phyloP scores from a whole-genome alignment of 2,797 vertebrate species.

The Acipenser transmontanus region DNA sequence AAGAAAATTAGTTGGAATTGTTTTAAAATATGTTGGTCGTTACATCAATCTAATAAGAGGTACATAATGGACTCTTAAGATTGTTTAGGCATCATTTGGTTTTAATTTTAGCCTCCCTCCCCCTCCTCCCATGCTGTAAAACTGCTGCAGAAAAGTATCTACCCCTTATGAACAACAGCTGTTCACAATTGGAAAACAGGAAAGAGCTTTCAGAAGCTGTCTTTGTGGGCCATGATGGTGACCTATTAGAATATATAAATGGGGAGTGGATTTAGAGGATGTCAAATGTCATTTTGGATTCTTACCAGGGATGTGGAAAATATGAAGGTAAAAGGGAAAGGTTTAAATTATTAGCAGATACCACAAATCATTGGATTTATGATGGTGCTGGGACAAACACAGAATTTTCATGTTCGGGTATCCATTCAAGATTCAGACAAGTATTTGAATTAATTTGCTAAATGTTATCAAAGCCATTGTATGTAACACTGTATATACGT shows the following conservation, averaged over 20 bases:
- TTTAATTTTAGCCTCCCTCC: background rate
- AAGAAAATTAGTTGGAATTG: background rate
- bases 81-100: background rate
- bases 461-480: no score
- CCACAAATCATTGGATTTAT: slow-evolving; percentile 2
- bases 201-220: background rate
- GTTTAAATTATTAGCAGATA: slow-evolving; percentile 11
- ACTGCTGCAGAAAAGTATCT: background rate
- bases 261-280: slow-evolving; percentile 9
- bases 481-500: no score
- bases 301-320: slow-evolving; percentile 3
- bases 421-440: no score
- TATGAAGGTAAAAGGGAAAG: background rate
- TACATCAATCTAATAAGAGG: background rate
- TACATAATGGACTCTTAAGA: background rate
- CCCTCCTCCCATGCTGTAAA: background rate
- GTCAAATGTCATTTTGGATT: slow-evolving; percentile 1
- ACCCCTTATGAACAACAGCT: background rate
- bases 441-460: no score
- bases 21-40: no score
- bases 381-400: no score
- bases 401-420: no score
- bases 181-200: slow-evolving; percentile 16
- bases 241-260: slow-evolving; percentile 10
- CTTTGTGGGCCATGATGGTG: slow-evolving; percentile 3